Evolutionary conservation across 2,113 vertebrate genomes (phyloP).

Genomic region (Nymphicus hollandicus): DNA sequence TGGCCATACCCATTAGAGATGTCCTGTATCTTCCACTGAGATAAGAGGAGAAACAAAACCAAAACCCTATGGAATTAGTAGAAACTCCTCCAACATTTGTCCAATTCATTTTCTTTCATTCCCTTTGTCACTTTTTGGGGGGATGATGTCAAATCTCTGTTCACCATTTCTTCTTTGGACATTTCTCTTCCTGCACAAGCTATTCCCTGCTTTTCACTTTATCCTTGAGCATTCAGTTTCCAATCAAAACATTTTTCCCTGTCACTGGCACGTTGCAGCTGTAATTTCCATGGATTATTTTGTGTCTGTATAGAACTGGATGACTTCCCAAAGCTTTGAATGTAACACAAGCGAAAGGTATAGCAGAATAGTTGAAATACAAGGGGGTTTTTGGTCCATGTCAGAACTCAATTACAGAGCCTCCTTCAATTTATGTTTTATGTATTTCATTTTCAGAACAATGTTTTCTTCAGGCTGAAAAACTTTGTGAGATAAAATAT

Average conservation of each 20-base stretch:
- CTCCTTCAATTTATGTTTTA: neutral
- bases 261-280: neutral
- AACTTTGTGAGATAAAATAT: neutral
- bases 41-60: neutral
- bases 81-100: neutral
- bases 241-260: neutral
- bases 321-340: neutral
- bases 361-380: neutral
- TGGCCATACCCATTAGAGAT: neutral
- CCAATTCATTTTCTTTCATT: neutral
- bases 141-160: neutral
- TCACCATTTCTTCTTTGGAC: neutral
- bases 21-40: neutral
- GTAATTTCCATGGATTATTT: slow-evolving; percentile 1
- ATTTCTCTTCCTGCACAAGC: neutral
- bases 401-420: neutral
- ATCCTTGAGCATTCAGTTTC: neutral
- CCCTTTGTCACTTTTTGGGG: neutral
- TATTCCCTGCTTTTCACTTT: neutral
- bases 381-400: neutral
- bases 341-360: neutral
- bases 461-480: neutral
- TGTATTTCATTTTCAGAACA: neutral
- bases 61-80: neutral
- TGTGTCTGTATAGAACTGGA: neutral